A percentile compares a stretch with the other conserved stretches of the same genome.
These are phyloP conservation scores for Grus americana DNA, from an alignment of 2,113 vertebrate genomes.

Conservation along the genomic window DNA sequence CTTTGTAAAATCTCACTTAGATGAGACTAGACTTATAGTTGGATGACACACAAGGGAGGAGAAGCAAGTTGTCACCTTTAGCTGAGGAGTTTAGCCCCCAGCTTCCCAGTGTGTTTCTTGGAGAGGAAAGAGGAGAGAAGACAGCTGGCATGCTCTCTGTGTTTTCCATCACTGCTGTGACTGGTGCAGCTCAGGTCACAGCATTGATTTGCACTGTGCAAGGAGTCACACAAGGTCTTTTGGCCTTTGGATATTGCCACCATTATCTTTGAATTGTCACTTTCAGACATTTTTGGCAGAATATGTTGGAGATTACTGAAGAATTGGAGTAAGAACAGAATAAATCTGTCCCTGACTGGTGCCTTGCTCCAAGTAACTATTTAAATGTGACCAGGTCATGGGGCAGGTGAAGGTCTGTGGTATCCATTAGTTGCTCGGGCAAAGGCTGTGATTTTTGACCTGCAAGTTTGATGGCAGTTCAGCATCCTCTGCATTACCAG, in stretches of 20 bases:
- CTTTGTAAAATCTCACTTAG: background rate
- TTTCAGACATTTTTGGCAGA: background rate
- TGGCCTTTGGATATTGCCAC: background rate
- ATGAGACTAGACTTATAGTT: background rate
- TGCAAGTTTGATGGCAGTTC: background rate
- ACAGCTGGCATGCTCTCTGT: background rate
- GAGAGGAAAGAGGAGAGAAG: background rate
- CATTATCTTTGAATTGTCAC: background rate
- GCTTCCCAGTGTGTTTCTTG: background rate
- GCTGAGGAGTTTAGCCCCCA: background rate
- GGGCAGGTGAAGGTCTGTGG: background rate
- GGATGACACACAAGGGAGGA: background rate
- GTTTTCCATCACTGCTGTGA: background rate
- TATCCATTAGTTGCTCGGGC: background rate
- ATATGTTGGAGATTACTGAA: background rate
- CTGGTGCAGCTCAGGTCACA: background rate
- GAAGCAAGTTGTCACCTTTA: background rate
- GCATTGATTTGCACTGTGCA: background rate
- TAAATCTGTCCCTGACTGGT: background rate
- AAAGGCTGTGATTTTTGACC: background rate
- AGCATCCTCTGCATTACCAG: background rate
- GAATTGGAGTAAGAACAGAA: background rate
- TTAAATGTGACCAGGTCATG: background rate
- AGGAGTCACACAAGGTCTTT: background rate
- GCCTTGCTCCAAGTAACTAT: background rate